A percentile compares a stretch with the other conserved stretches of the same genome.
These are phyloP conservation scores for Epizoanthus scotinus DNA, from an alignment of 92 coral and sea anemone genomes.

Conservation along the genomic window DNA sequence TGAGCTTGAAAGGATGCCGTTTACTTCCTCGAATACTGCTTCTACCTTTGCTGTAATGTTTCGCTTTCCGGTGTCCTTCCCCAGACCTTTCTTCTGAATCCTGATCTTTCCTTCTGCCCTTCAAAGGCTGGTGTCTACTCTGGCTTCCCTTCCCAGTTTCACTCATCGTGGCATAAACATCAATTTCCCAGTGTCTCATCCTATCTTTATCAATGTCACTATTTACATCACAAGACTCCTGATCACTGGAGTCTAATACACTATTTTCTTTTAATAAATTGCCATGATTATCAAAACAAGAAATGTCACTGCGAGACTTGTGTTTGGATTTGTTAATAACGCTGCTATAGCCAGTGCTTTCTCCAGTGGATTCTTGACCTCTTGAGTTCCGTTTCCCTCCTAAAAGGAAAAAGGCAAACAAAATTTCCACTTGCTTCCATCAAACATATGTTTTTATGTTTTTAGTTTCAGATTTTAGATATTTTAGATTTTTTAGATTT, in stretches of 20 bases:
- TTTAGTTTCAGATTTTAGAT: too few species aligned
- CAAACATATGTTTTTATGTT: too few species aligned
- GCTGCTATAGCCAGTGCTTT: constrained; percentile 62
- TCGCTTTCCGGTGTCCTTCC: background rate
- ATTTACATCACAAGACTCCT: background rate
- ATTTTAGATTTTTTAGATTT: too few species aligned
- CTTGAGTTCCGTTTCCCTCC: constrained; percentile 33
- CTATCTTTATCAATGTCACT: background rate
- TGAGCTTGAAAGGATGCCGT: background rate
- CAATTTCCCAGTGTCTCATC: constrained; percentile 35
- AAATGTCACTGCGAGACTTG: background rate
- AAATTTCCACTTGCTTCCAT: constrained; percentile 28
- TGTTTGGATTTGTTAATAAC: background rate
- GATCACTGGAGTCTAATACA: background rate
- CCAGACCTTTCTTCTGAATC: background rate
- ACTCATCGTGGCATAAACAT: constrained; percentile 28
- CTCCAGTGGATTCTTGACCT: constrained; percentile 61
- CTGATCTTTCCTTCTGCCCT: background rate
- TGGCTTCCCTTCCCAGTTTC: constrained; percentile 24
- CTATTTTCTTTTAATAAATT: background rate
- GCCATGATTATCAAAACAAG: background rate
- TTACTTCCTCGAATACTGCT: background rate
- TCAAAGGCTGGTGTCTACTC: constrained; percentile 26
- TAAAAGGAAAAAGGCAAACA: background rate
- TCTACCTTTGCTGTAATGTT: background rate